Evolutionary conservation across 2,113 vertebrate genomes (phyloP), one percentile per base, ranked within the genome.

Genomic region (Poicephalus meyeri): DNA sequence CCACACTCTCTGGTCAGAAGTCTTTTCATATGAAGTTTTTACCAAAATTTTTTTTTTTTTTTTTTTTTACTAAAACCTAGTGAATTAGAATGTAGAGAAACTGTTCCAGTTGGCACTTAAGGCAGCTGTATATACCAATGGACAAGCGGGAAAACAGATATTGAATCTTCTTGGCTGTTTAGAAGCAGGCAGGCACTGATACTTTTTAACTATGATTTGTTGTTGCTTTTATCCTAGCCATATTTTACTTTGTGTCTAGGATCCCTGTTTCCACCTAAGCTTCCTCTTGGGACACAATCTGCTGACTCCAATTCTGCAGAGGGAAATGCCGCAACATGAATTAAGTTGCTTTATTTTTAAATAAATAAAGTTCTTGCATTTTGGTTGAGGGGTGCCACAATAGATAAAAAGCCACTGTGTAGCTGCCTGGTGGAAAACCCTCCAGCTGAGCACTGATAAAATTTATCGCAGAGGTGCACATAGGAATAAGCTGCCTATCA

Each of bases 251-350:
- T 97, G 97, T 78, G 97, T 96, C 80, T 96, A 93, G 95, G 93
- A 93, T 95, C 93, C 96, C 96, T 95, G 80, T 97, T 98, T 97
- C 97, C 97, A 97, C 14, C 25, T 95, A 96, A 98, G 97, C 97
- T 98, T 98, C 95, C 97, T 97, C 92, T 80, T 95, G 97, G 97
- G 97, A 90, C 87, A 77, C 72, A 97, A 97, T 98, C 95, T 98
- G 97, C 98, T 98, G 98, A 99, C 97, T 97, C 93, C 83, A 97
- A 98, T 98, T 94, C 96, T 97, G 97, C 91, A 96, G 95, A 92
- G 94, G 91, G 80, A 96, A 97, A 97, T 72, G 96, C 93, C 97
- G 98, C 92, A 97, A 97, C 95, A 97, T 97, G 98, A 98, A 97
- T 97, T 97, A 96, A 25, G 14, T 95, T 69, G 21, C 12, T 25